A percentile compares a stretch with the other conserved stretches of the same genome.
Evolutionary conservation across 2,797 vertebrate species (phyloP).

Genomic region (Threskiornis aethiopicus): DNA sequence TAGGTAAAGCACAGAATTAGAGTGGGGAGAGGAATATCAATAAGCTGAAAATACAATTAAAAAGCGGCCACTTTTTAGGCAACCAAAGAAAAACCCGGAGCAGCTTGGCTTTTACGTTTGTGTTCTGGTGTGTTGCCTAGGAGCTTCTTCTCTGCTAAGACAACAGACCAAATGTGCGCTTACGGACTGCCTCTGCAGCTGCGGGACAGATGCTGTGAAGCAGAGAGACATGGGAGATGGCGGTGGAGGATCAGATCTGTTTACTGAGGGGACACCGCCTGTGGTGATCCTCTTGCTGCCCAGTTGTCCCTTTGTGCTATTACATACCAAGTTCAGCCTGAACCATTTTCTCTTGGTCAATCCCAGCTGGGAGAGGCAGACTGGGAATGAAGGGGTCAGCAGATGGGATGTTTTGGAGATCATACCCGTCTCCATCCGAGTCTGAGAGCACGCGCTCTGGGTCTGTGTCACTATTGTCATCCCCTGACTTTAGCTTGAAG

Average conservation of each 20-base stretch:
- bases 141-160: background rate
- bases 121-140: background rate
- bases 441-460: background rate
- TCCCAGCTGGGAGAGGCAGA: background rate
- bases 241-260: background rate
- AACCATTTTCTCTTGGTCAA: background rate
- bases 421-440: background rate
- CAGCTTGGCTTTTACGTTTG: background rate
- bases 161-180: background rate
- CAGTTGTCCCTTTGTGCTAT: background rate
- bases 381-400: background rate
- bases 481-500: background rate
- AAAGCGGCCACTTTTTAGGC: background rate
- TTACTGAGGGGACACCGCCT: background rate
- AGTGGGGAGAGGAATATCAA: background rate
- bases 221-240: fast-evolving
- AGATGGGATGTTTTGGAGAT: background rate
- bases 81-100: background rate
- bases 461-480: background rate
- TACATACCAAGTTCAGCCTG: background rate
- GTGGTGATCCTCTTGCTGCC: background rate
- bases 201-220: background rate
- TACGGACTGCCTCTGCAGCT: background rate
- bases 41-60: background rate
- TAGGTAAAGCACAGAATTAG: background rate